Evolutionary conservation across 1,140 invertebrate genomes (phyloP).

Genomic region (Drosophila oshimai): DNA sequence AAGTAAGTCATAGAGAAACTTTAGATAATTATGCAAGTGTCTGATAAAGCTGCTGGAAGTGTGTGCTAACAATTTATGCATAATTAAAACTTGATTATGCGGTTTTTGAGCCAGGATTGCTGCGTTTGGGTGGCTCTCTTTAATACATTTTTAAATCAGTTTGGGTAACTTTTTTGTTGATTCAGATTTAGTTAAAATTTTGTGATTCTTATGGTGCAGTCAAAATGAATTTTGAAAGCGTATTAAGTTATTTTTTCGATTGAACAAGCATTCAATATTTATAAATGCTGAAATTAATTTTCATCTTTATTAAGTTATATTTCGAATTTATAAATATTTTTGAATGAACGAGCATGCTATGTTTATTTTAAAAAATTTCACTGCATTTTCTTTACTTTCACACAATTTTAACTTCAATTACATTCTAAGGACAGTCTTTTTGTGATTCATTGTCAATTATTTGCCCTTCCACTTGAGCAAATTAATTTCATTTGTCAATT

Average conservation of each 20-base stretch:
- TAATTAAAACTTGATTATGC: conserved; percentile 51
- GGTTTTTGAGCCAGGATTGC: neutral
- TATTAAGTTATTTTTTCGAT: no score
- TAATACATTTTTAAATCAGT: neutral
- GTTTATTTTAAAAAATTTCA: no score
- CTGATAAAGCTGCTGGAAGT: conserved; percentile 36
- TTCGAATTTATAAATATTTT: no score
- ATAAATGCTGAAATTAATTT: no score
- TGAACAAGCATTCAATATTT: no score
- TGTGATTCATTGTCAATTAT: neutral
- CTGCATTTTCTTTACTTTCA: neutral
- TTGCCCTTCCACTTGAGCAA: conserved; percentile 23
- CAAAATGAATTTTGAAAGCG: no score
- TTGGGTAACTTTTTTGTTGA: neutral
- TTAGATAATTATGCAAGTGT: conserved; percentile 55
- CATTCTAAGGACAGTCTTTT: neutral
- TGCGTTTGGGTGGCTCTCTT: neutral
- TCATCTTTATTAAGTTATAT: no score
- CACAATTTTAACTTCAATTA: neutral
- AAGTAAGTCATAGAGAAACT: conserved; percentile 28
- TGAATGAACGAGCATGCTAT: no score
- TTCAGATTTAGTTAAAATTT: neutral
- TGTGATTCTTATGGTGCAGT: no score
- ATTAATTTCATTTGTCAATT: conserved; percentile 18
- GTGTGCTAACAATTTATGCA: conserved; percentile 28